Percentiles rank a stretch among this genome's conserved stretches.
Conservation (phyloP, 1,140 invertebrate genomes). For the Drosophila carrolli region DNA sequence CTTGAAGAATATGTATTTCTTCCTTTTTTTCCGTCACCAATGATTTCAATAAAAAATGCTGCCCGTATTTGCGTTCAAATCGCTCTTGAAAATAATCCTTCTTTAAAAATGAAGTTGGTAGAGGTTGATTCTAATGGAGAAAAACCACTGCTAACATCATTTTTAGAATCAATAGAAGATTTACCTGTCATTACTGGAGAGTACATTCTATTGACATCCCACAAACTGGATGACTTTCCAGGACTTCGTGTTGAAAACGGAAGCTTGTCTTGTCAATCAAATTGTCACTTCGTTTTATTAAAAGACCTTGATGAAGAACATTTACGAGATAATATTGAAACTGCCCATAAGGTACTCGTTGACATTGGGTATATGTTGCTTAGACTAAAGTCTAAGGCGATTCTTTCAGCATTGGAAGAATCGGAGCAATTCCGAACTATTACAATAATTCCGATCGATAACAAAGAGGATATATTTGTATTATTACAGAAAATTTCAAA, state of each 20-base stretch:
- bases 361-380: constrained; percentile 85
- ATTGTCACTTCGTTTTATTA: constrained; percentile 86
- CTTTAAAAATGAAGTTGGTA: constrained; percentile 89
- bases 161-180: constrained; percentile 87
- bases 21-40: constrained; percentile 86
- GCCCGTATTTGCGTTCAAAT: constrained; percentile 87
- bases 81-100: constrained; percentile 90
- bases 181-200: constrained; percentile 86
- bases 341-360: constrained; percentile 66
- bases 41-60: constrained; percentile 75
- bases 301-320: constrained; percentile 68
- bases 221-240: constrained; percentile 85
- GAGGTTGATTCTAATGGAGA: constrained; percentile 85
- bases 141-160: constrained; percentile 85
- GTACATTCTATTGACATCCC: constrained; percentile 85
- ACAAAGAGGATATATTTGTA: constrained; percentile 69
- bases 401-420: constrained; percentile 41
- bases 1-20: constrained; percentile 92
- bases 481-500: constrained; percentile 79
- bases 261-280: constrained; percentile 86
- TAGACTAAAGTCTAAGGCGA: constrained; percentile 75
- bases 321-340: constrained; percentile 30
- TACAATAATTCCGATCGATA: constrained; percentile 65
- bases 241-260: constrained; percentile 87
- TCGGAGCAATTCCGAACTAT: constrained; percentile 64